Conservation (phyloP, 2,888 invertebrate genomes). For the Heliconius sara region DNA sequence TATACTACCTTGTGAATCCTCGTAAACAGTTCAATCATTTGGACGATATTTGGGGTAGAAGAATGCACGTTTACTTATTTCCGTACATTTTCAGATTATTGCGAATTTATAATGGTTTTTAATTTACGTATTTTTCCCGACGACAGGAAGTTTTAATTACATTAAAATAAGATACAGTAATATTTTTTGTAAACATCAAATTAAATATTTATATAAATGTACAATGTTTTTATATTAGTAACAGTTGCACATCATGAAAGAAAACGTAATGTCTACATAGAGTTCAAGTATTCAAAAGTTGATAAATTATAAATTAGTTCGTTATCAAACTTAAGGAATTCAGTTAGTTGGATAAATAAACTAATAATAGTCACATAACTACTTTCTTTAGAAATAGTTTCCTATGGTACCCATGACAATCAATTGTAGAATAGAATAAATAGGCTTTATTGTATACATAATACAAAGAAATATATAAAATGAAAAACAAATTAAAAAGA, state of each 20-base stretch:
- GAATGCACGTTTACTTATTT: slow-evolving; percentile 46
- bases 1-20: slow-evolving; percentile 41
- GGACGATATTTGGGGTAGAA: slow-evolving; percentile 51
- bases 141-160: neutral
- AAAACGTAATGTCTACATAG: neutral
- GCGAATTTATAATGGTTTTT: slow-evolving; percentile 26
- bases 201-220: neutral
- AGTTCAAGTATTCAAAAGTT: neutral
- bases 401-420: neutral
- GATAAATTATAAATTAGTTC: neutral
- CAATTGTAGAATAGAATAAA: too few relatives aligned
- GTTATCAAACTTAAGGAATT: neutral
- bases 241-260: too few relatives aligned
- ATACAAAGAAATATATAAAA: too few relatives aligned
- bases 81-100: slow-evolving; percentile 43
- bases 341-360: neutral
- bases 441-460: too few relatives aligned
- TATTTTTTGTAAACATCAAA: neutral
- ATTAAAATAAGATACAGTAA: neutral
- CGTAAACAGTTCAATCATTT: slow-evolving; percentile 48
- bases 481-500: too few relatives aligned
- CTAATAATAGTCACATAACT: neutral
- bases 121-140: neutral
- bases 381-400: neutral
- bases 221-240: neutral